Conservation (phyloP, 2,113 vertebrate genomes). For the Pteruthius melanotis region DNA sequence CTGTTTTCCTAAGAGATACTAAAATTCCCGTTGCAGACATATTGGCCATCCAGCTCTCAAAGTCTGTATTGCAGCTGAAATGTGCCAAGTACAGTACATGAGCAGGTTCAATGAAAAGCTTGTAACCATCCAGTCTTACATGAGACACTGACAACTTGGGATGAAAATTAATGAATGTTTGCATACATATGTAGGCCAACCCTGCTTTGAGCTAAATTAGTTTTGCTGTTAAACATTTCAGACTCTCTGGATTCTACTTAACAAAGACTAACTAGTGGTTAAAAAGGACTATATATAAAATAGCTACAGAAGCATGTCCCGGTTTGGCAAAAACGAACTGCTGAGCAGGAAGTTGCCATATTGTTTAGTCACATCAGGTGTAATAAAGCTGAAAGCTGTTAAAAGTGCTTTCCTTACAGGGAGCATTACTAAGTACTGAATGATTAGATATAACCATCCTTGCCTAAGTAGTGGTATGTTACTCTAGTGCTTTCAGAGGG, state of each 20-base stretch:
- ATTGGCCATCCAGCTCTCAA: neutral
- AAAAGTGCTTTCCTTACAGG: neutral
- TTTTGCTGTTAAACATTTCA: constrained; percentile 4
- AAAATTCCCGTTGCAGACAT: neutral
- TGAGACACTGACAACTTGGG: neutral
- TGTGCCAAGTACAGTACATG: neutral
- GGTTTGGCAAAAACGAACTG: neutral
- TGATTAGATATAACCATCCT: neutral
- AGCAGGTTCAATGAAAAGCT: neutral
- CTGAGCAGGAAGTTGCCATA: neutral
- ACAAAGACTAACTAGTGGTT: neutral
- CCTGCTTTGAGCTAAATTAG: constrained; percentile 2
- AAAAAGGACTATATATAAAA: neutral
- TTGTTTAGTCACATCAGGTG: neutral
- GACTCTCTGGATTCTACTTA: neutral
- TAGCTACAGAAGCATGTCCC: neutral
- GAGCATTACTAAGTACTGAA: neutral
- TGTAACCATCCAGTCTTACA: neutral
- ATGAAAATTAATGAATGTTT: constrained; percentile 10
- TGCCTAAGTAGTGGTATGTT: neutral
- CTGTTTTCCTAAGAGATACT: neutral
- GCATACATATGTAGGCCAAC: neutral
- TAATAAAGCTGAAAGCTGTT: neutral
- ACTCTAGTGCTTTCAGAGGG: neutral
- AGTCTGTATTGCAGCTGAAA: neutral